phyloP scores from a whole-genome alignment of 2,797 vertebrate genomes.

The Corythornis leucogaster region DNA sequence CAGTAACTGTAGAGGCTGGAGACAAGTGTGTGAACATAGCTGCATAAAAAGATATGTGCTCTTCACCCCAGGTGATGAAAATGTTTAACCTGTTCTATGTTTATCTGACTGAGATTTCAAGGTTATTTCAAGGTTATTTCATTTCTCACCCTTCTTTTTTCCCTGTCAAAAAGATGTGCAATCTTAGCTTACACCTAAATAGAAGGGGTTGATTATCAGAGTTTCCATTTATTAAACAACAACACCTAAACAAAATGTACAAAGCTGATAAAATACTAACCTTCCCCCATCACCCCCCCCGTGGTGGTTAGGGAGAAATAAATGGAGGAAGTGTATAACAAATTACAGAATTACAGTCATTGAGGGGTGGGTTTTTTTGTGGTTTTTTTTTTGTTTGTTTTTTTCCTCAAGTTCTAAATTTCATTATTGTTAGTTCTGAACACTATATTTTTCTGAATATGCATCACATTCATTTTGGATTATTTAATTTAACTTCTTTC shows the following conservation, averaged over 20 bases:
- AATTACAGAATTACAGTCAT: neutral
- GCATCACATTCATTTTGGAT: conserved; percentile 74
- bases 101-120: neutral
- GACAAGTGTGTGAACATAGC: neutral
- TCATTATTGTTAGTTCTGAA: conserved; percentile 54
- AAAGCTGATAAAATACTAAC: neutral
- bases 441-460: conserved; percentile 73
- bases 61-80: neutral
- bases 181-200: neutral
- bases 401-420: conserved; percentile 1
- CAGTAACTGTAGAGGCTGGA: neutral
- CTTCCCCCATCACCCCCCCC: neutral
- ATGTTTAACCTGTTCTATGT: neutral
- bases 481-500: conserved; percentile 83
- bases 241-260: neutral
- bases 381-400: no score
- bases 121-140: neutral
- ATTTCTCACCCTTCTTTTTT: neutral
- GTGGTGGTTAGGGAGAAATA: neutral
- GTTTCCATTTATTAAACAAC: neutral
- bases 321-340: neutral
- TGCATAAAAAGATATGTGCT: neutral
- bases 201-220: neutral
- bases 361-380: no score
- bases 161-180: neutral